A percentile compares a stretch with the other conserved stretches of the same genome.
Evolutionary conservation across 1,140 invertebrate species (phyloP).

Genomic region (Pseudachorutes palmiensis): DNA sequence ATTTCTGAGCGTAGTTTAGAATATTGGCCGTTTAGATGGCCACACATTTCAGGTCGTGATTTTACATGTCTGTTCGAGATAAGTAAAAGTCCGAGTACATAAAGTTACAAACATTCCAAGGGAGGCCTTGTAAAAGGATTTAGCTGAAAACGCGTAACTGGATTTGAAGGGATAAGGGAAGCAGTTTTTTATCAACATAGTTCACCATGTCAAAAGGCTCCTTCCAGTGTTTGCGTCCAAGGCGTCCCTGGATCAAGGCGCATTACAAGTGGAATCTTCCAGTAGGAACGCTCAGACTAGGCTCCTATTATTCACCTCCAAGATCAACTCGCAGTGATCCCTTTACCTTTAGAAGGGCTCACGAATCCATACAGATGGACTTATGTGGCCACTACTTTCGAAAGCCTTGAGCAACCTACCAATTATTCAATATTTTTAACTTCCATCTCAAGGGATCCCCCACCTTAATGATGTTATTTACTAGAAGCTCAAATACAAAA

Average conservation of each 20-base stretch:
- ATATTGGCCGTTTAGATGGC: not conserved
- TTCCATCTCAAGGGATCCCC: not conserved
- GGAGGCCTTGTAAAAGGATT: constrained; percentile 5
- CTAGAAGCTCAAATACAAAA: not conserved
- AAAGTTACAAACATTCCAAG: not conserved
- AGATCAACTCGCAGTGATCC: constrained; percentile 15
- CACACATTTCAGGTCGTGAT: constrained; percentile 18
- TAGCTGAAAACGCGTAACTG: not conserved
- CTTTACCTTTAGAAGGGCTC: constrained; percentile 16
- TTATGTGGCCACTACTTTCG: not conserved
- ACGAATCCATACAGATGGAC: constrained; percentile 1
- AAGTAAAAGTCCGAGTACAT: not conserved
- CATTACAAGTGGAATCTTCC: not conserved
- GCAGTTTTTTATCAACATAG: not conserved
- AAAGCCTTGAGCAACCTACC: not conserved
- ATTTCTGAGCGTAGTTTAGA: not conserved
- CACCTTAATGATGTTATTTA: not conserved
- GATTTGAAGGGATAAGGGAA: not conserved
- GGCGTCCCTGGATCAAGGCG: not conserved
- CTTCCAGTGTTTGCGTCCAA: not conserved
- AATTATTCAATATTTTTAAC: not conserved
- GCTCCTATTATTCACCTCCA: not conserved
- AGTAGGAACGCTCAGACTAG: too few relatives aligned
- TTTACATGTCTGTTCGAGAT: constrained; percentile 27
- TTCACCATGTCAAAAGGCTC: not conserved